phyloP scores from a whole-genome alignment of 2,888 invertebrate species.

The Chloroclystis v-ata region DNA sequence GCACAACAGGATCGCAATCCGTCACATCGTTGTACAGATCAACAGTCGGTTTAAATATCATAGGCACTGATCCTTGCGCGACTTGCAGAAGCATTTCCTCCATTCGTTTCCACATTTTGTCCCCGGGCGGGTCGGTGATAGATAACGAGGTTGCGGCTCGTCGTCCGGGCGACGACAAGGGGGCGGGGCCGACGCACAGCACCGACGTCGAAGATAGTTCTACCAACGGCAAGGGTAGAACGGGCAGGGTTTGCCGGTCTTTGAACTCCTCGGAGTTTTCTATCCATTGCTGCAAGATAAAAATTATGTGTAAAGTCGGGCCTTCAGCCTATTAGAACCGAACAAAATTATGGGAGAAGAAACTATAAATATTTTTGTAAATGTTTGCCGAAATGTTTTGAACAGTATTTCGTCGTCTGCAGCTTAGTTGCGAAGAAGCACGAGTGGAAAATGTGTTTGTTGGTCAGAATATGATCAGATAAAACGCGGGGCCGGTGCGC shows the following conservation, averaged over 20 bases:
- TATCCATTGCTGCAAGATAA: constrained; percentile 70
- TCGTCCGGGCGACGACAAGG: constrained; percentile 76
- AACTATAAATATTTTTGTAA: too few relatives aligned
- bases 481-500: too few relatives aligned
- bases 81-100: constrained; percentile 87
- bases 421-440: too few relatives aligned
- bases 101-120: constrained; percentile 81
- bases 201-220: constrained; percentile 83
- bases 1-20: constrained; percentile 83
- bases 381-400: too few relatives aligned
- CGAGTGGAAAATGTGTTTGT: too few relatives aligned
- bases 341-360: too few relatives aligned
- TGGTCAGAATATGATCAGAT: too few relatives aligned
- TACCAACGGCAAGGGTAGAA: constrained; percentile 86
- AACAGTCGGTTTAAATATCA: constrained; percentile 88
- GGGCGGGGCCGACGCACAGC: constrained; percentile 80
- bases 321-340: too few relatives aligned
- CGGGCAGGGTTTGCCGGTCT: constrained; percentile 62
- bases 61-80: constrained; percentile 81
- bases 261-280: constrained; percentile 58
- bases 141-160: constrained; percentile 73
- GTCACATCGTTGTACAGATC: constrained; percentile 84
- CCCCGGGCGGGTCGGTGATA: constrained; percentile 43
- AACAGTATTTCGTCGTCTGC: too few relatives aligned
- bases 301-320: too few relatives aligned